Conservation (phyloP, 2,113 vertebrate species). For the Melospiza georgiana region DNA sequence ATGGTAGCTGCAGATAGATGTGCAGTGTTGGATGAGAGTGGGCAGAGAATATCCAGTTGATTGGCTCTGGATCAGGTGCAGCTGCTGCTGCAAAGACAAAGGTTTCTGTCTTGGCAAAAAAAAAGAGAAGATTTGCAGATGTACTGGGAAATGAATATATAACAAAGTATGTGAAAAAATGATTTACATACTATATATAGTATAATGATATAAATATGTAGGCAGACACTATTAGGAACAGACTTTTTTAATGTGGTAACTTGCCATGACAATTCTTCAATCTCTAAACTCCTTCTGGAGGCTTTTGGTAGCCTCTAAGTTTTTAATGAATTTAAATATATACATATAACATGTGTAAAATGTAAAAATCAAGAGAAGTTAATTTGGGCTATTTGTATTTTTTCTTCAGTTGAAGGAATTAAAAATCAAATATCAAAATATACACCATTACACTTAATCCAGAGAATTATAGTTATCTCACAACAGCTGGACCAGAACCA, state of each 20-base stretch:
- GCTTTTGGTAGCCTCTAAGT: background rate
- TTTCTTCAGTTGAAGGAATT: background rate
- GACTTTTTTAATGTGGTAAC: background rate
- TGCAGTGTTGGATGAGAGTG: background rate
- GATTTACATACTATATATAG: background rate
- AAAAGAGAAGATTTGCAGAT: background rate
- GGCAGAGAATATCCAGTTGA: background rate
- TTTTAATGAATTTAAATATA: background rate
- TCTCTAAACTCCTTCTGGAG: background rate
- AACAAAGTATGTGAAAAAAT: background rate
- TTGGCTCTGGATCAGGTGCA: background rate
- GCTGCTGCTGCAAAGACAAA: background rate
- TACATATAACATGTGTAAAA: background rate
- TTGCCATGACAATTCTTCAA: background rate
- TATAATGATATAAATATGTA: background rate
- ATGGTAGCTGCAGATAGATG: background rate
- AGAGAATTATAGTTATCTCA: background rate
- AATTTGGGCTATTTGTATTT: background rate
- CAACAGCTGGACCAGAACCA: background rate
- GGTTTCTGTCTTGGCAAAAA: background rate
- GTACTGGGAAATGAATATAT: background rate
- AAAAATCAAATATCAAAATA: background rate
- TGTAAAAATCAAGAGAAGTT: background rate
- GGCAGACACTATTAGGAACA: background rate
- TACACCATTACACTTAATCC: background rate